Percentiles rank a stretch among this genome's conserved stretches.
Evolutionary conservation across 2,797 vertebrate genomes (phyloP).

Genomic region (Valencia hispanica): DNA sequence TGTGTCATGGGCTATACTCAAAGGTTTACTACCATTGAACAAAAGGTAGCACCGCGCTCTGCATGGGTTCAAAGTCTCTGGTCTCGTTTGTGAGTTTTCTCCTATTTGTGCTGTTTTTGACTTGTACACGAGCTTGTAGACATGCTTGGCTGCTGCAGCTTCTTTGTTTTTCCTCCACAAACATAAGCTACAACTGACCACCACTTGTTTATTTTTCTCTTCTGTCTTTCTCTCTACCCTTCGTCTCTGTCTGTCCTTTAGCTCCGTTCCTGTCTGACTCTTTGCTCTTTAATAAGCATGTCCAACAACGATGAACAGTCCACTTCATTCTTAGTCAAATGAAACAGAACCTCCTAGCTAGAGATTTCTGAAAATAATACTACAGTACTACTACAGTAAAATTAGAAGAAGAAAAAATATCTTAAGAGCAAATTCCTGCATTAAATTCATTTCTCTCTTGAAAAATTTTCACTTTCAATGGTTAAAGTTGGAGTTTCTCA

Average conservation of each 20-base stretch:
- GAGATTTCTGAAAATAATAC: slow-evolving; percentile 1
- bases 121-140: slow-evolving; percentile 85
- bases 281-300: slow-evolving; percentile 67
- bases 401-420: neutral
- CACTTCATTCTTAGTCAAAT: slow-evolving; percentile 30
- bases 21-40: slow-evolving; percentile 96
- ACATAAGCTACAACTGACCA: slow-evolving; percentile 85
- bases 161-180: slow-evolving; percentile 76
- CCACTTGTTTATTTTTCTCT: slow-evolving; percentile 38
- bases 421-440: neutral
- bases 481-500: neutral
- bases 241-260: neutral
- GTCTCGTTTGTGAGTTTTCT: slow-evolving; percentile 83
- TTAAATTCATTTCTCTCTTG: neutral
- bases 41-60: slow-evolving; percentile 84
- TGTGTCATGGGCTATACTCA: slow-evolving; percentile 98
- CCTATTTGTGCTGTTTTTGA: slow-evolving; percentile 85
- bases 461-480: neutral
- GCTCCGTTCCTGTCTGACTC: slow-evolving; percentile 23
- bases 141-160: slow-evolving; percentile 91
- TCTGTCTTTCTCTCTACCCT: slow-evolving; percentile 19
- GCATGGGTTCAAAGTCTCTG: slow-evolving; percentile 87
- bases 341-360: neutral
- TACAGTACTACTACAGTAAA: neutral
- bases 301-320: slow-evolving; percentile 54